Percentiles rank a stretch among this genome's conserved stretches.
Conservation (phyloP, 2,888 invertebrate species). For the Ditula angustiorana region DNA sequence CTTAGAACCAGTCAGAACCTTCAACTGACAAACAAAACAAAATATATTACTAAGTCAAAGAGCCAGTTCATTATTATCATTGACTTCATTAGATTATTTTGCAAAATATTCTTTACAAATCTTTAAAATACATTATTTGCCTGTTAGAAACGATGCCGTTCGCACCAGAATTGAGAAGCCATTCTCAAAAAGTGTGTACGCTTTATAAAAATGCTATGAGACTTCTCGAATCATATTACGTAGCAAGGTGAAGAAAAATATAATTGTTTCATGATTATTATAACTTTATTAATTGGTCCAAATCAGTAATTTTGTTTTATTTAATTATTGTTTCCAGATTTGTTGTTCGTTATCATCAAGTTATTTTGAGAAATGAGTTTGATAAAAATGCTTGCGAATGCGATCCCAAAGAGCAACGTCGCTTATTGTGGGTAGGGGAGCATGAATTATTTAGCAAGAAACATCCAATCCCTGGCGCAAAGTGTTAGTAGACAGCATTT, state of each 20-base stretch:
- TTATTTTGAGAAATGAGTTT: constrained; percentile 92
- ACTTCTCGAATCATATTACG: constrained; percentile 86
- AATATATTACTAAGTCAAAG: too few relatives aligned
- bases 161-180: constrained; percentile 76
- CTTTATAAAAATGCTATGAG: constrained; percentile 91
- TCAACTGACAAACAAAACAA: too few relatives aligned
- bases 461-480: constrained; percentile 89
- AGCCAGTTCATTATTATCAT: too few relatives aligned
- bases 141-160: constrained; percentile 56
- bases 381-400: constrained; percentile 88
- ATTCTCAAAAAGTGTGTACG: constrained; percentile 90
- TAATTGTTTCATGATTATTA: too few relatives aligned
- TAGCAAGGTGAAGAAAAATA: constrained; percentile 78
- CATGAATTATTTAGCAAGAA: constrained; percentile 88
- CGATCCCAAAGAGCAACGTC: constrained; percentile 89
- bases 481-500: constrained; percentile 85
- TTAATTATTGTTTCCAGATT: constrained; percentile 76
- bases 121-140: too few relatives aligned
- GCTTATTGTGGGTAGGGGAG: constrained; percentile 92
- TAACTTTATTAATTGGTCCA: not conserved
- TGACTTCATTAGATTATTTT: too few relatives aligned
- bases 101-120: too few relatives aligned
- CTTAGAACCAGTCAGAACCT: too few relatives aligned
- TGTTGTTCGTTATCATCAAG: constrained; percentile 91
- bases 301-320: not conserved